phyloP scores from a whole-genome alignment of 2,888 invertebrate species.

The Cepaea hortensis region DNA sequence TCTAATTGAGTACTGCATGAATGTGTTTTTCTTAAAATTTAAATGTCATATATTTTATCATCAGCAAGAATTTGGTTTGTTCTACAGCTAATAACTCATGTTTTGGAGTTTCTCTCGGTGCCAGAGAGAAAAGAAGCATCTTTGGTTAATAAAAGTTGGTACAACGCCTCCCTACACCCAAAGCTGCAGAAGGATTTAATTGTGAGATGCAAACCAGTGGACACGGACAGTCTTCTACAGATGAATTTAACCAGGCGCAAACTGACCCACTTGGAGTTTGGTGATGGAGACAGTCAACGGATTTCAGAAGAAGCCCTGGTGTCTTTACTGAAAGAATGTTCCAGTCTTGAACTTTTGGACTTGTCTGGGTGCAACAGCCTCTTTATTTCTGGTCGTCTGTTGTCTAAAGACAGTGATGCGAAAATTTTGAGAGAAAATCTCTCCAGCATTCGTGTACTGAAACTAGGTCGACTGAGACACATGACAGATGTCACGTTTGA shows the following conservation, averaged over 20 bases:
- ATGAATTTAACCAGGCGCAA: slow-evolving; percentile 50
- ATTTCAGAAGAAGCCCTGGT: slow-evolving; percentile 71
- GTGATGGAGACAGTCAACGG: slow-evolving; percentile 56
- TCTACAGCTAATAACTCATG: slow-evolving; percentile 71
- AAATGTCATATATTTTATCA: too few relatives aligned
- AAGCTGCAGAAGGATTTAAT: slow-evolving; percentile 80
- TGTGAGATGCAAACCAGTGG: slow-evolving; percentile 74
- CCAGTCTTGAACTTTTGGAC: slow-evolving; percentile 80
- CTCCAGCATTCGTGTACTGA: slow-evolving; percentile 80
- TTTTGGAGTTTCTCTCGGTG: slow-evolving; percentile 75
- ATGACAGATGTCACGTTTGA: slow-evolving; percentile 85
- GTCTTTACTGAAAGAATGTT: slow-evolving; percentile 66
- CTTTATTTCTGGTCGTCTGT: slow-evolving; percentile 84
- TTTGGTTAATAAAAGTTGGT: slow-evolving; percentile 83
- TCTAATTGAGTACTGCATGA: too few relatives aligned
- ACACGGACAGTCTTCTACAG: not conserved
- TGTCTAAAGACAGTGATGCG: slow-evolving; percentile 80
- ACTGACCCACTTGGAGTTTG: slow-evolving; percentile 63
- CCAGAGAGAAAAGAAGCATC: slow-evolving; percentile 83
- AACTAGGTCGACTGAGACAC: slow-evolving; percentile 83
- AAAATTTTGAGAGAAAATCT: slow-evolving; percentile 56
- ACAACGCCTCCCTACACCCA: slow-evolving; percentile 82
- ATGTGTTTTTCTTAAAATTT: too few relatives aligned
- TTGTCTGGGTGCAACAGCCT: slow-evolving; percentile 83
- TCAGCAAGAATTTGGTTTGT: not conserved